Base-by-base conservation (phyloP, 1,140 invertebrate species). In the Oscheius sp. region DNA sequence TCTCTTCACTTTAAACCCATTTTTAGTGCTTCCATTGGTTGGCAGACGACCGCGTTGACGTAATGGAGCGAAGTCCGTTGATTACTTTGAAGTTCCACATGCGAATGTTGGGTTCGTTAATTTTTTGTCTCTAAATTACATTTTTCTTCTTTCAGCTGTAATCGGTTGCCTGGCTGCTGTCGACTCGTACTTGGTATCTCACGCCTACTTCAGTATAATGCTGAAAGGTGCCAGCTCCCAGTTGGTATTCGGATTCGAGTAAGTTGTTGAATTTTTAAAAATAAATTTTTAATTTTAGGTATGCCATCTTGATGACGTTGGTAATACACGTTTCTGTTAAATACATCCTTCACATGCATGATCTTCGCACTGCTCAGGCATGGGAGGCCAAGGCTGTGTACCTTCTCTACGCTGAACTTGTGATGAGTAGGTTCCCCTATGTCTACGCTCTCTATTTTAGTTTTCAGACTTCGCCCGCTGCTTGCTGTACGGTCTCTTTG, bases 381-480 rank as follows among this genome's bases (percentile, higher is more conserved):
- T 99, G 97, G 97, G 97, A 99, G 84, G 96, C 94, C 85, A 99
- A 99, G 86, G 95, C 95, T 15, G 94, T 98, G 1, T 97, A 94
- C 82, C 86, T 99, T 18, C 87, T 99, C 0, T 97, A 99, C 80
- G 94, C 94, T 18, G 97, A 99, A 87, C 88, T 99, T 52, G 88
- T 96, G 23, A 94, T 98, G 87, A 95, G 95, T 87, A 91, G 91
- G 88, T 71, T 72, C 36, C 42, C n/a, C 23, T n/a, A 23, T 59
- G 55, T 42, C 73, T 38, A 3, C 45, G 18, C 20, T 68, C 52
- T 62, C 34, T 23, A 63, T 7, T 26, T 13, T 15, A 62, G 10
- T 66, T 66, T 84, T 68, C 59, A 89, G 89, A 89, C 74, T 87
- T 91, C 76, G 85, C 89, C n/a, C 88, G 92, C 86, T 94, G 98